Evolutionary conservation across 2,797 vertebrate species (phyloP).

Genomic region (Alfaro cultratus): DNA sequence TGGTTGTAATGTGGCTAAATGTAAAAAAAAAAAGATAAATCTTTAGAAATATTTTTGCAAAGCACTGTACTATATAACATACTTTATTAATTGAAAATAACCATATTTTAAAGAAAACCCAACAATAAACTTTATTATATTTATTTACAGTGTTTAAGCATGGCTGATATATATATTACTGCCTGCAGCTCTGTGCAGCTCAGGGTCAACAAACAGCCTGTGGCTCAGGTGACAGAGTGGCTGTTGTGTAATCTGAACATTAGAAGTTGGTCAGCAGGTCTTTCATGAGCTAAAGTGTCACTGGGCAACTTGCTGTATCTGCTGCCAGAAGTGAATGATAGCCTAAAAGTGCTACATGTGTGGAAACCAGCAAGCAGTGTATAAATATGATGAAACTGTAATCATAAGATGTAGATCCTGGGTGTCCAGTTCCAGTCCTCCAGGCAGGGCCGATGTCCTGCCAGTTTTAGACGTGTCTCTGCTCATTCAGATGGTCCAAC

Average conservation of each 20-base stretch:
- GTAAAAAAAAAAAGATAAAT: neutral
- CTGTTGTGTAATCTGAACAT: slow-evolving; percentile 3
- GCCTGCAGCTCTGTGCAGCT: slow-evolving; percentile 2
- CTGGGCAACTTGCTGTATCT: neutral
- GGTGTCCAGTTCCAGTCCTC: neutral
- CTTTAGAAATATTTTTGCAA: neutral
- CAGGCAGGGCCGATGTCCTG: neutral
- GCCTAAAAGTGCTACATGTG: neutral
- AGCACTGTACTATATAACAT: neutral
- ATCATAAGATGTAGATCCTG: neutral
- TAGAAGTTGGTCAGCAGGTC: slow-evolving; percentile 1
- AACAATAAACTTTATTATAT: neutral
- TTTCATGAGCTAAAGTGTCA: neutral
- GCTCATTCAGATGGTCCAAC: neutral
- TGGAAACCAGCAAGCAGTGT: slow-evolving; percentile 4
- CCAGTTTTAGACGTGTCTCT: neutral
- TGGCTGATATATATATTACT: neutral
- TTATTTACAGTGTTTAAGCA: neutral
- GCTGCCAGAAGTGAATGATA: neutral
- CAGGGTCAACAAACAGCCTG: neutral
- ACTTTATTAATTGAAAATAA: neutral
- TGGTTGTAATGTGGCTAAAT: neutral
- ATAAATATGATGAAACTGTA: neutral
- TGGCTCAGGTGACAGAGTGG: neutral
- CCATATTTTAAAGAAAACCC: neutral